Evolutionary conservation across 2,797 vertebrate genomes (phyloP), one percentile per base, ranked within the genome.

Genomic region (Silurus lanzhouensis): DNA sequence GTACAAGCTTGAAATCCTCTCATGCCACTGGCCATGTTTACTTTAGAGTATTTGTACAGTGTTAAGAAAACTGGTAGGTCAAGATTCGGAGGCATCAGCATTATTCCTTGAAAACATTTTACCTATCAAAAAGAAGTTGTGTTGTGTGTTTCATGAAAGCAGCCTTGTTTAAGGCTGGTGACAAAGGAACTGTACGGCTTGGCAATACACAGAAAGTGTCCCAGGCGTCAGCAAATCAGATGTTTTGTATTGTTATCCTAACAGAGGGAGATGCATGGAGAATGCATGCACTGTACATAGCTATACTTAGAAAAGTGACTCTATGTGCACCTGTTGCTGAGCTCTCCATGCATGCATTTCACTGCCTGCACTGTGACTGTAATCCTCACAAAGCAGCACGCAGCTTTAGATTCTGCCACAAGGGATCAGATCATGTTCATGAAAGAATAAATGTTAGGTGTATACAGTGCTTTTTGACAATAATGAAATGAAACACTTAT

Each of bases 231-330:
- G 91, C 86, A 92, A 87, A 87, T 68, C 87, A 91, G 85, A 20
- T 83, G 31, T 80, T 87, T 87, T 72, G 90, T 89, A 92, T 94
- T 93, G 92, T 94, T 92, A 81, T 90, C 52, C 82, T 85, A 9
- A n/a, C 14, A 66, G 88, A 57, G 83, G 83, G 89, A 83, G 89
- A 84, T 63, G 27, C 2, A 84, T 81, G 81, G 83, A 90, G 93
- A 92, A 93, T 92, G 92, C 89, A 88, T 2, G 48, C 83, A 82
- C 48, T 58, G 44, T n/a, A 67, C 48, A 27, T 22, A 71, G 90
- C 93, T 94, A 94, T 87, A 93, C 88, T 92, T 92, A 92, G 93
- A 90, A 87, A 87, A 88, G 14, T 93, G 93, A 92, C 87, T 80
- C n/a, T 83, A 90, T 87, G 88, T 79, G 90, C 94, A 94, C 93